Evolutionary conservation across 2,888 invertebrate genomes (phyloP).

Genomic region (Zaprionus obscuricornis): DNA sequence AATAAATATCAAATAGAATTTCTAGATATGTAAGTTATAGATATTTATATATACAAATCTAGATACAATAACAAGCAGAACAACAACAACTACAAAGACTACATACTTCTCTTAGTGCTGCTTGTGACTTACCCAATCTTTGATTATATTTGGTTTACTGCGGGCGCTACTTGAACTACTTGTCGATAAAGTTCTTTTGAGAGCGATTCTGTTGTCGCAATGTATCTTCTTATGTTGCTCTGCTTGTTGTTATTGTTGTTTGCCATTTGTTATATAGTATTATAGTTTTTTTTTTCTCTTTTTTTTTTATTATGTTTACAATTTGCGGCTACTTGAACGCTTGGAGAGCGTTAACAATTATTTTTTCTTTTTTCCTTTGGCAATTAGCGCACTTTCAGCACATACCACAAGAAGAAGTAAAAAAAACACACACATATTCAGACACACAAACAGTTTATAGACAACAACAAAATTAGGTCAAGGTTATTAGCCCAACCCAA

Average conservation of each 20-base stretch:
- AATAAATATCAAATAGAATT: no score
- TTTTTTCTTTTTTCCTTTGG: constrained; percentile 28
- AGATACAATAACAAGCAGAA: no score
- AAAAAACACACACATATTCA: no score
- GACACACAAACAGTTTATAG: not conserved
- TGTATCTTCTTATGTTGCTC: constrained; percentile 6
- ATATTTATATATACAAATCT: no score
- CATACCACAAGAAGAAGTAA: constrained; percentile 33
- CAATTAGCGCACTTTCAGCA: constrained; percentile 70
- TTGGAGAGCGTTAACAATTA: constrained; percentile 51
- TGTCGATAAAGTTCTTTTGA: constrained; percentile 37
- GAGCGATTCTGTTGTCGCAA: constrained; percentile 19
- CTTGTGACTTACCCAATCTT: constrained; percentile 40
- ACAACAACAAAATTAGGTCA: constrained; percentile 56
- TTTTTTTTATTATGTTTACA: not conserved
- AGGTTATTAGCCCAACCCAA: constrained; percentile 57
- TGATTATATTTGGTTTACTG: not conserved
- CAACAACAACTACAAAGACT: no score
- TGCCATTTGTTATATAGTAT: constrained; percentile 36
- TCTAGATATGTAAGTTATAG: no score
- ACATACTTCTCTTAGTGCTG: constrained; percentile 3
- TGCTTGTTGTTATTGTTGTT: constrained; percentile 12
- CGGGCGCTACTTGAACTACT: constrained; percentile 1
- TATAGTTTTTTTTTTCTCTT: not conserved
- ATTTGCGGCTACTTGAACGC: not conserved